Conservation (phyloP, 2,888 invertebrate species). For the Agrotis segetum region DNA sequence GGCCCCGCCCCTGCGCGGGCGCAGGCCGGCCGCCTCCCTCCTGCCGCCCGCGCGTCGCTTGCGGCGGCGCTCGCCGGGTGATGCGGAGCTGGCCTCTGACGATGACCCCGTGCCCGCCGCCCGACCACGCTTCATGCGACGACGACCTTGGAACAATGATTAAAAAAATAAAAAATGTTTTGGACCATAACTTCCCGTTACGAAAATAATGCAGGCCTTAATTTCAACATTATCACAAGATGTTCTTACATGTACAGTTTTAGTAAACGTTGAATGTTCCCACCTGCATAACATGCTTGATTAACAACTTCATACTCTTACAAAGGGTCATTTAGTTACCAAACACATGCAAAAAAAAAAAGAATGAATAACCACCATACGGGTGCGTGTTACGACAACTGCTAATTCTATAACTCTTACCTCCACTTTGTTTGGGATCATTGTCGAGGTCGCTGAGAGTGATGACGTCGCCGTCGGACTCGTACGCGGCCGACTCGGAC, state of each 20-base stretch:
- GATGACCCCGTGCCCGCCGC: conserved; percentile 28
- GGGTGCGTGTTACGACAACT: too few species aligned
- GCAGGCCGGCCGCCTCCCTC: conserved; percentile 25
- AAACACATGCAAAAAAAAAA: too few species aligned
- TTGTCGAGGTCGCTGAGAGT: conserved; percentile 42
- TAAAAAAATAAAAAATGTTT: too few species aligned
- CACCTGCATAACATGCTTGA: too few species aligned
- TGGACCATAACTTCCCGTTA: too few species aligned
- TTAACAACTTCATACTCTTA: too few species aligned
- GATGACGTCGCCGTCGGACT: conserved; percentile 33
- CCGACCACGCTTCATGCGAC: conserved; percentile 39
- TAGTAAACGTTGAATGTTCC: too few species aligned
- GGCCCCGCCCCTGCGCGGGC: conserved; percentile 32
- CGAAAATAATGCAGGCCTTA: too few species aligned
- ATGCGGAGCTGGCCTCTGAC: conserved; percentile 39
- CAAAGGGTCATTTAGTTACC: too few species aligned
- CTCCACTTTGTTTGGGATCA: conserved; percentile 32
- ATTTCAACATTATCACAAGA: too few species aligned
- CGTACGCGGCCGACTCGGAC: conserved; percentile 62
- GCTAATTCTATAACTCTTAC: conserved; percentile 27
- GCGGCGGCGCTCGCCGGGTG: conserved; percentile 8
- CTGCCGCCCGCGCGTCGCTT: conserved; percentile 44
- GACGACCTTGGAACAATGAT: neutral
- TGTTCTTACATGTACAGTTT: too few species aligned
- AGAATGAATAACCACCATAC: too few species aligned